Base-by-base conservation (phyloP, 2,888 invertebrate genomes). In the Cynaeus angustus region DNA sequence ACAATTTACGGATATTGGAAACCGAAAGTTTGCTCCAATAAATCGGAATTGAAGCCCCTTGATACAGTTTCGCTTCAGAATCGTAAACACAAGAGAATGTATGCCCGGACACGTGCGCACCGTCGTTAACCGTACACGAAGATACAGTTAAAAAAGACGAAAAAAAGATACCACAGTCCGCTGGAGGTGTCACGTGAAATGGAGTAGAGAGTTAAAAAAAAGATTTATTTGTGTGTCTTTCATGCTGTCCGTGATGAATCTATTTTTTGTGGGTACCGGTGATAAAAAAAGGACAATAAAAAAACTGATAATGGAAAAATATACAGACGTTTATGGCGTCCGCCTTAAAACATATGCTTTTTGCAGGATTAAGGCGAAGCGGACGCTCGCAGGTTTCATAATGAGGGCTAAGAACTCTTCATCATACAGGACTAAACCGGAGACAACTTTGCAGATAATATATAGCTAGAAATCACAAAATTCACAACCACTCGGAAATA, bases 1-100 rank as follows among this genome's bases (percentile, higher is more conserved):
- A 79, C 81, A 83, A 83, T 83, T 83, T 82, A 82, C 82, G 82
- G 80, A 82, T 83, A 83, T 83, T 81, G 82, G 81, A 82, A 79
- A 80, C 81, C 80, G 80, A 82, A 82, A 81, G 80, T 82, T 82
- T 78, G 77, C 75, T 71, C 79, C 78, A 76, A 81, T 82, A 82
- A 82, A 82, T 83, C 81, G 79, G 74, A 79, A 80, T 79, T 74
- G 77, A 73, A 74, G 72, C 75, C 73, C 77, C 72, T 74, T 77
- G 79, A 78, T 80, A 77, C 79, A 77, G 78, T 77, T 79, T 77
- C 76, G 75, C 70, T 62, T 64, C 67, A 66, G 78, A 77, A 78
- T 79, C 78, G 79, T 80, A 79, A 81, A 80, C 79, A 79, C 77
- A 70, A 69, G 69, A 68, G 72, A 73, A 75, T 77, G 72, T 79